Conservation (phyloP, 2,888 invertebrate genomes). For the Furcula furcula region DNA sequence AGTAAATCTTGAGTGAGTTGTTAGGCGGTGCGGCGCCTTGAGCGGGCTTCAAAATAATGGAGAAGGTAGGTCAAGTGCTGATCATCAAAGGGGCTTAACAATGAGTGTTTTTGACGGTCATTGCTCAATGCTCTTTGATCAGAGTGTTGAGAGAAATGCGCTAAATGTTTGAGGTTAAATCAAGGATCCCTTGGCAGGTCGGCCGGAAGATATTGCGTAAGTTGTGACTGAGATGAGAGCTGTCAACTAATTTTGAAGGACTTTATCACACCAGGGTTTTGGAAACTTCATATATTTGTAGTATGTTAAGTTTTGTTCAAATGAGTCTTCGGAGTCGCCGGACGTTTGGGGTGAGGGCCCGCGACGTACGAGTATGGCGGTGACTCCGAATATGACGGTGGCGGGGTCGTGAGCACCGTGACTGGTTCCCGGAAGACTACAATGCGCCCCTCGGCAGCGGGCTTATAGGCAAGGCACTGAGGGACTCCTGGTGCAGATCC, state of each 20-base stretch:
- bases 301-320: too few relatives aligned
- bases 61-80: slow-evolving; percentile 40
- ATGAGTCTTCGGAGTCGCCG: too few relatives aligned
- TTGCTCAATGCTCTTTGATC: slow-evolving; percentile 57
- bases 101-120: slow-evolving; percentile 59
- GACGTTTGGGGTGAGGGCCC: too few relatives aligned
- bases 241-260: slow-evolving; percentile 10
- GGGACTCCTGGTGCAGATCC: too few relatives aligned
- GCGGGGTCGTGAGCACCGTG: too few relatives aligned
- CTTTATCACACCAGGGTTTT: background rate
- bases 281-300: background rate
- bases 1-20: slow-evolving; percentile 36
- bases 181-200: slow-evolving; percentile 25
- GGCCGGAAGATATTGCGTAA: slow-evolving; percentile 17
- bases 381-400: too few relatives aligned
- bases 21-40: slow-evolving; percentile 38
- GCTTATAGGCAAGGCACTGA: too few relatives aligned
- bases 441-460: too few relatives aligned
- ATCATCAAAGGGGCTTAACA: slow-evolving; percentile 60
- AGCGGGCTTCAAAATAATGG: slow-evolving; percentile 41
- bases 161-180: slow-evolving; percentile 51
- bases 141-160: slow-evolving; percentile 39
- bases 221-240: slow-evolving; percentile 7
- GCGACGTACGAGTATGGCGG: too few relatives aligned
- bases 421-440: too few relatives aligned